Conservation (phyloP, 2,888 invertebrate species). For the Slavum lentiscoides region DNA sequence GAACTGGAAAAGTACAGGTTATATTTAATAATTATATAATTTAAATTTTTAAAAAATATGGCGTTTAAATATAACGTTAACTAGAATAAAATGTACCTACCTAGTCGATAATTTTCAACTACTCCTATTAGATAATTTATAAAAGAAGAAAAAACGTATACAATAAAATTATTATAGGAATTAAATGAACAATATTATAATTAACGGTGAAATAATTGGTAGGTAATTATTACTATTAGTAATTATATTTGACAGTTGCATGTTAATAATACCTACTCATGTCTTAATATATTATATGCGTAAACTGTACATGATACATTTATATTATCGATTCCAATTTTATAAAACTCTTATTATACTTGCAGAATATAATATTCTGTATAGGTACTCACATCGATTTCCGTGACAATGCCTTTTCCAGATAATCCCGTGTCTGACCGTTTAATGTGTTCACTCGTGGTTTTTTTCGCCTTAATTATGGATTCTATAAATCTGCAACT, state of each 20-base stretch:
- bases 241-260: too few relatives aligned
- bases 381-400: conserved; percentile 33
- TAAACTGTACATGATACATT: background rate
- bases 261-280: background rate
- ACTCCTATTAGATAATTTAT: too few relatives aligned
- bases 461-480: conserved; percentile 22
- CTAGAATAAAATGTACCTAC: too few relatives aligned
- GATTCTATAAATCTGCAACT: conserved; percentile 30
- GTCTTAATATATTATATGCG: background rate
- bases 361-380: too few relatives aligned
- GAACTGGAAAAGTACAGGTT: background rate
- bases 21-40: background rate
- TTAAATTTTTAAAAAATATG: background rate
- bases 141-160: too few relatives aligned
- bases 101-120: too few relatives aligned
- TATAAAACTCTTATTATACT: background rate
- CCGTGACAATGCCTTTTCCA: conserved; percentile 34
- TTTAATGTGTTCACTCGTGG: conserved; percentile 21
- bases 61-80: too few relatives aligned
- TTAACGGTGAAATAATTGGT: background rate
- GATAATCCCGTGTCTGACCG: conserved; percentile 22
- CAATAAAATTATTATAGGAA: too few relatives aligned
- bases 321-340: background rate
- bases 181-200: too few relatives aligned
- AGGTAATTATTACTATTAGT: too few relatives aligned